These are phyloP conservation scores for Diploptera punctata DNA, from an alignment of 2,888 invertebrate species.

Conservation along the genomic window DNA sequence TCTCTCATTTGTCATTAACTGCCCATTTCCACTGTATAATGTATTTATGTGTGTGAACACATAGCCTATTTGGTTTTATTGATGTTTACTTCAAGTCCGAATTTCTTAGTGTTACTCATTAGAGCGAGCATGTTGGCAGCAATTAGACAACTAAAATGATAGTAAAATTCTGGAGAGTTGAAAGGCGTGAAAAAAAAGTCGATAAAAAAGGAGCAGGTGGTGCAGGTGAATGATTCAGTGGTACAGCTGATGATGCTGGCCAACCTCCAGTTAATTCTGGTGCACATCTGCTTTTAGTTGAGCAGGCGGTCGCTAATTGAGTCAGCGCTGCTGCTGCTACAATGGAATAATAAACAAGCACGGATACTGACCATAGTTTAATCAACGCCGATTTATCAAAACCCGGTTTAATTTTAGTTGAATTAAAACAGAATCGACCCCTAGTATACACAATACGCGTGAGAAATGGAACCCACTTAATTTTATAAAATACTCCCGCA, in stretches of 20 bases:
- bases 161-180: no score
- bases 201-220: conserved; percentile 1
- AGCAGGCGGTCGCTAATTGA: conserved; percentile 13
- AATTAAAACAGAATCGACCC: conserved; percentile 27
- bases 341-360: conserved; percentile 31
- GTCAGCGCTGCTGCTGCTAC: conserved; percentile 13
- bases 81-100: no score
- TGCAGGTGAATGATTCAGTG: conserved; percentile 24
- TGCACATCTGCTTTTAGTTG: conserved; percentile 30
- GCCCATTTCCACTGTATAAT: no score
- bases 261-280: conserved; percentile 20
- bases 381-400: conserved; percentile 31
- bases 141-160: no score
- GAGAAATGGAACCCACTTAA: conserved; percentile 23
- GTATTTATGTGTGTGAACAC: no score
- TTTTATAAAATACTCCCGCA: conserved; percentile 32
- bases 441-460: conserved; percentile 17
- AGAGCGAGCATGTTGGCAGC: no score
- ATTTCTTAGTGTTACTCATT: no score
- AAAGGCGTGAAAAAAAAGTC: no score
- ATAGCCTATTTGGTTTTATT: no score
- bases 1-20: no score
- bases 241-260: conserved; percentile 27
- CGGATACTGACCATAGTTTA: conserved; percentile 21
- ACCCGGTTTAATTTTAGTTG: conserved; percentile 31